Percentiles rank a stretch among this genome's conserved stretches.
Evolutionary conservation across 2,888 invertebrate genomes (phyloP).

Genomic region (Synanthedon andrenaeformis): DNA sequence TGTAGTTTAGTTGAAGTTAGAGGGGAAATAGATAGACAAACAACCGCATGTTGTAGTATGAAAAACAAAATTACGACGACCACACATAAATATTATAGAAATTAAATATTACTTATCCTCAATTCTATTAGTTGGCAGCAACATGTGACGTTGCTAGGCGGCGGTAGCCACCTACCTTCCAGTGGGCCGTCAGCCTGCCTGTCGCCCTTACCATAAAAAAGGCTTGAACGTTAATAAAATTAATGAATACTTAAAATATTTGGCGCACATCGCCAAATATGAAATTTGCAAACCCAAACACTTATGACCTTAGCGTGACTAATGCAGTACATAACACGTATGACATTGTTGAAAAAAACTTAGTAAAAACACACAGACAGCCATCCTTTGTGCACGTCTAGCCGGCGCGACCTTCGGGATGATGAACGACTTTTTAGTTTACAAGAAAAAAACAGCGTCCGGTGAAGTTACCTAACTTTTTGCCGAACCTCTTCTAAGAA

Average conservation of each 20-base stretch:
- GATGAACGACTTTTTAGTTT: conserved; percentile 61
- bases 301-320: conserved; percentile 59
- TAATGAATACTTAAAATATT: not conserved
- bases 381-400: conserved; percentile 65
- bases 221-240: no score
- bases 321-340: conserved; percentile 41
- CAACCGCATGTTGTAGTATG: no score
- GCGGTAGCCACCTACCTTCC: no score
- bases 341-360: conserved; percentile 60
- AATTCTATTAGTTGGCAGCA: no score
- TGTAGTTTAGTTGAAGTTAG: no score
- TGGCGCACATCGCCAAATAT: conserved; percentile 26
- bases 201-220: no score
- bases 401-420: conserved; percentile 51
- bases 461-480: conserved; percentile 68
- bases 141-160: no score
- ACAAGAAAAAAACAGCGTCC: conserved; percentile 48
- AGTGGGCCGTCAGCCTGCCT: no score
- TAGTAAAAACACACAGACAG: conserved; percentile 55
- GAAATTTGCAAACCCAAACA: conserved; percentile 49
- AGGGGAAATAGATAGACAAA: no score
- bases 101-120: no score
- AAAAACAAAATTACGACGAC: no score
- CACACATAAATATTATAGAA: no score
- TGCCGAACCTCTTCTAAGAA: conserved; percentile 52